Percentiles rank a stretch among this genome's conserved stretches.
These are phyloP conservation scores for Drosophila pullipes DNA, from an alignment of 2,888 invertebrate species.

Conservation along the genomic window DNA sequence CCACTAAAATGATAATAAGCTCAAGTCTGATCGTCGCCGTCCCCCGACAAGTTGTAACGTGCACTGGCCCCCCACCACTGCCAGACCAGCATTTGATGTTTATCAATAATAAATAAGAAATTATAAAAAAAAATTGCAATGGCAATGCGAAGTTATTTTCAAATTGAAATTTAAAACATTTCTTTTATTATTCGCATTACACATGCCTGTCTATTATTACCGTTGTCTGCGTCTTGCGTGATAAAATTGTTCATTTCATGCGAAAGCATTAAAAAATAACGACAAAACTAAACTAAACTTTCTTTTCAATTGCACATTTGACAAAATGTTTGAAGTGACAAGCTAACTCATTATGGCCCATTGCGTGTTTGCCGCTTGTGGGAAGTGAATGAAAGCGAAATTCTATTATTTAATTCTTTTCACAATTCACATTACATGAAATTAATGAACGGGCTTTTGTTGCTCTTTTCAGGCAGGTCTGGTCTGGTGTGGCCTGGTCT, in stretches of 20 bases:
- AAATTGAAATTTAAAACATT: conserved; percentile 48
- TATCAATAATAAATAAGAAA: conserved; percentile 24
- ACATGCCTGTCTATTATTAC: conserved; percentile 26
- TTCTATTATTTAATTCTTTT: conserved; percentile 84
- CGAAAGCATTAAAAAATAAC: conserved; percentile 12
- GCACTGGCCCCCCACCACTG: conserved; percentile 6
- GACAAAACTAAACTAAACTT: conserved; percentile 54
- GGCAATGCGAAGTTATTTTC: conserved; percentile 37
- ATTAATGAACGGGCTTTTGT: conserved; percentile 63
- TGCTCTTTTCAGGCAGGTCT: conserved; percentile 8
- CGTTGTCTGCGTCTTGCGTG: conserved; percentile 26
- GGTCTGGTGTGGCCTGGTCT: neutral
- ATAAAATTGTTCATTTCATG: conserved; percentile 23
- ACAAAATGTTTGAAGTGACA: conserved; percentile 52
- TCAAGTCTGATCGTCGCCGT: conserved; percentile 22
- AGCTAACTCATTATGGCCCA: conserved; percentile 56
- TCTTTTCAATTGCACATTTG: conserved; percentile 71
- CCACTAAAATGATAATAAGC: conserved; percentile 55
- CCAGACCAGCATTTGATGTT: conserved; percentile 16
- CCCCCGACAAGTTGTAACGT: conserved; percentile 26
- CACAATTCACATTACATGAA: conserved; percentile 73
- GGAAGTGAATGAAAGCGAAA: conserved; percentile 83
- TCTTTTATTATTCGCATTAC: conserved; percentile 32
- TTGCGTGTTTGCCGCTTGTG: conserved; percentile 64
- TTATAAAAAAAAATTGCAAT: conserved; percentile 39